Evolutionary conservation across 2,888 invertebrate genomes (phyloP), one percentile per base, ranked within the genome.

Genomic region (Cerastis leucographa): DNA sequence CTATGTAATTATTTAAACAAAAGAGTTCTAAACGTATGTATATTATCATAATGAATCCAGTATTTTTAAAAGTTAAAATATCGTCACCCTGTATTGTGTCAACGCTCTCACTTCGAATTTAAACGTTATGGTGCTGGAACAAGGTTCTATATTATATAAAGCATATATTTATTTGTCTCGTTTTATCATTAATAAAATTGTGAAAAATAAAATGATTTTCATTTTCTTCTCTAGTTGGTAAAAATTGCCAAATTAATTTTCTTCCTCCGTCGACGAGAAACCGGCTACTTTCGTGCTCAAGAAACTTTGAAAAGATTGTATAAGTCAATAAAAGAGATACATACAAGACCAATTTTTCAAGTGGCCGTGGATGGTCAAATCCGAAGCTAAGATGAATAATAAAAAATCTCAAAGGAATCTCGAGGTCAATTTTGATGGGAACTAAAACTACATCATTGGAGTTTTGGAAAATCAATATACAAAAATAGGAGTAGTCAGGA

Each of bases 141-240:
- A 77, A 42, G 77, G 82, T 85, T 78, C 79, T 86, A 73, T 82
- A 72, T 56, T 70, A 56, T 70, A 66, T 69, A 11, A 76, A 65
- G 19, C 25, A 76, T 64, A 59, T 65, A 70, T 71, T 74, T 79
- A 78, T 80, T 68, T 81, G 80, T 86, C 82, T 87, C 67, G 56
- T 86, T 84, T 42, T 88, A 87, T 86, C 51, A 84, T 81, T 83
- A 85, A 71, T 86, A 85, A 87, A 86, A 81, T 73, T 84, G 61
- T 75, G 74, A 75, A 84, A 84, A 81, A 54, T 68, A 29, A 40
- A 22, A 1, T 35, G 66, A 0, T 17, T 80, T 76, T 75, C 35
- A 29, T 51, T 67, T 62, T 42, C 22, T n/a, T 14, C n/a, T 25
- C 2, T 7, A 17, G 2, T 17, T 3, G 17, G 17, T 1, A 35